These are phyloP conservation scores for Cyclargus thomasi DNA, from an alignment of 1,140 invertebrate species.

Conservation along the genomic window DNA sequence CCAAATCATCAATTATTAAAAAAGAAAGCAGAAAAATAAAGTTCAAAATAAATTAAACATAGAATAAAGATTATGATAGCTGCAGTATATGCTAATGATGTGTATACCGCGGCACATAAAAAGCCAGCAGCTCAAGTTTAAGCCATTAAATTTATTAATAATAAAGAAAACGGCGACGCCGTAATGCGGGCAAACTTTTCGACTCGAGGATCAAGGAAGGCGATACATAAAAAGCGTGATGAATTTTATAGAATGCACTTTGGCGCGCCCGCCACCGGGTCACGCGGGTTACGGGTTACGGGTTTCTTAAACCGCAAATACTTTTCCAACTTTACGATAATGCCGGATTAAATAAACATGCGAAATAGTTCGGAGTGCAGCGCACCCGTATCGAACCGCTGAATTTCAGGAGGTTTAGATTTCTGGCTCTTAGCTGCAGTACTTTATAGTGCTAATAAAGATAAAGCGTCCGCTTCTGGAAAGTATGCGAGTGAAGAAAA, in stretches of 20 bases:
- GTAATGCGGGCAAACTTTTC: neutral
- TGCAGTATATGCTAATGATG: no score
- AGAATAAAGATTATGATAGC: no score
- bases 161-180: neutral
- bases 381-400: neutral
- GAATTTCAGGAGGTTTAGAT: neutral
- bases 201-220: neutral
- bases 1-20: no score
- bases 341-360: conserved; percentile 7
- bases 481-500: neutral
- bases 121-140: neutral
- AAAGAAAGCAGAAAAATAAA: no score
- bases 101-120: no score
- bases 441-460: neutral
- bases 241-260: conserved; percentile 3
- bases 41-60: no score
- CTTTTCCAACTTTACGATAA: conserved; percentile 10
- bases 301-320: conserved; percentile 13
- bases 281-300: no score
- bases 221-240: conserved; percentile 3
- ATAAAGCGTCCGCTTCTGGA: neutral
- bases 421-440: neutral
- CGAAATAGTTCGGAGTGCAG: neutral
- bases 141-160: neutral
- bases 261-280: neutral